phyloP scores from a whole-genome alignment of 2,797 vertebrate species.

The Sebastes dallii region DNA sequence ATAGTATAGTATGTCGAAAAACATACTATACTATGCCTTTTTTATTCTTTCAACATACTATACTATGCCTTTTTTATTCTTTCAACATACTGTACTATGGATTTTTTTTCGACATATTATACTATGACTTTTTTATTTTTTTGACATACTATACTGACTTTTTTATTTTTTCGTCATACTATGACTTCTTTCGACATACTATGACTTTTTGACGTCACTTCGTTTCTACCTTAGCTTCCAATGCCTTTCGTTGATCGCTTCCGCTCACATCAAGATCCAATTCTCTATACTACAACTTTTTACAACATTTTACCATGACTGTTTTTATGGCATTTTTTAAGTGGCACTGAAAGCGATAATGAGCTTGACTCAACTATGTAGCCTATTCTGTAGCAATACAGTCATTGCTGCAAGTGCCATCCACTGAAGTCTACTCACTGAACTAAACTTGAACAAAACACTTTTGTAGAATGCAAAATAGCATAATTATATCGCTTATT shows the following conservation, averaged over 20 bases:
- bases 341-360: neutral
- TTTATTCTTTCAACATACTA: neutral
- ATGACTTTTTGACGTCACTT: neutral
- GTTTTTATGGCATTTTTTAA: neutral
- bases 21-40: neutral
- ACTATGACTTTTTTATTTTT: too few relatives aligned
- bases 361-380: neutral
- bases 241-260: too few relatives aligned
- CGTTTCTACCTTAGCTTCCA: too few relatives aligned
- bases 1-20: too few relatives aligned
- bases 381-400: neutral
- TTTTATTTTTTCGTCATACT: neutral
- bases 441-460: conserved; percentile 2
- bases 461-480: conserved; percentile 21
- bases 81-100: too few relatives aligned
- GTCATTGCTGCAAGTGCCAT: conserved; percentile 37
- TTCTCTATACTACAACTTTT: neutral
- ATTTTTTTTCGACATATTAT: neutral
- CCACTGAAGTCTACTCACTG: conserved; percentile 27
- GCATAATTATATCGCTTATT: conserved; percentile 31
- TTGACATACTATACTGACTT: too few relatives aligned
- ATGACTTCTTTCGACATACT: neutral
- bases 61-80: neutral
- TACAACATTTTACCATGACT: neutral
- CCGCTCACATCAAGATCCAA: too few relatives aligned